Base-by-base conservation (phyloP, 2,888 invertebrate genomes). In the Cyclophora albipunctata region DNA sequence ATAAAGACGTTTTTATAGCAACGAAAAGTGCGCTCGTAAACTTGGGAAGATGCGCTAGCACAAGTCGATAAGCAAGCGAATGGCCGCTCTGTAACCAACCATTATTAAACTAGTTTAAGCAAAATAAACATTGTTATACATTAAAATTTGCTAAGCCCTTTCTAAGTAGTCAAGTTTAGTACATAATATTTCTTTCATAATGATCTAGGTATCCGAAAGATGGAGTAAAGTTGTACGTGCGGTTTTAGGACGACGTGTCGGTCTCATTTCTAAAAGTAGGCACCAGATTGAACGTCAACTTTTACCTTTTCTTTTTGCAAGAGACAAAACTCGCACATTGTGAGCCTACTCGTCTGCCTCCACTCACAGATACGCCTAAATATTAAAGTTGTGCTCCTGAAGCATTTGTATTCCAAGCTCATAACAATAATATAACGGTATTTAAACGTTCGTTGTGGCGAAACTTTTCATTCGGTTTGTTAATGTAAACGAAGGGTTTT, bases 191-290 rank as follows among this genome's bases (percentile, higher is more conserved):
- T 20, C 20, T 20, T 20, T 20, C 20, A 20, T 20, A 20, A 20
- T 20, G 1, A 20, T 20, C 20, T 42, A 42, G 4, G 7, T n/a
- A 42, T 20, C n/a, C 7, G 55, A 34, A 57, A 47, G 49, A 58
- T 59, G 60, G 52, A 59, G 60, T 53, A 67, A 74, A 77, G 64
- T 79, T 77, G 67, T 64, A 59, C 67, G 63, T 65, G 59, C 64
- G 64, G 69, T 68, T 74, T 64, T 58, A 66, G 66, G 55, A 67
- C 62, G 66, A 60, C 60, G 50, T 69, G 71, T 64, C 69, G 71
- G 64, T 79, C 71, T 81, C 80, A 81, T 82, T 76, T 82, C 70
- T 74, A 60, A 77, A 80, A 81, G 80, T 80, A 80, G 72, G 73
- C 76, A 75, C 68, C 67, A 73, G 75, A 81, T 81, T 77, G 78